Evolutionary conservation across 2,888 invertebrate species (phyloP).

Genomic region (Alviniconcha strummeri): DNA sequence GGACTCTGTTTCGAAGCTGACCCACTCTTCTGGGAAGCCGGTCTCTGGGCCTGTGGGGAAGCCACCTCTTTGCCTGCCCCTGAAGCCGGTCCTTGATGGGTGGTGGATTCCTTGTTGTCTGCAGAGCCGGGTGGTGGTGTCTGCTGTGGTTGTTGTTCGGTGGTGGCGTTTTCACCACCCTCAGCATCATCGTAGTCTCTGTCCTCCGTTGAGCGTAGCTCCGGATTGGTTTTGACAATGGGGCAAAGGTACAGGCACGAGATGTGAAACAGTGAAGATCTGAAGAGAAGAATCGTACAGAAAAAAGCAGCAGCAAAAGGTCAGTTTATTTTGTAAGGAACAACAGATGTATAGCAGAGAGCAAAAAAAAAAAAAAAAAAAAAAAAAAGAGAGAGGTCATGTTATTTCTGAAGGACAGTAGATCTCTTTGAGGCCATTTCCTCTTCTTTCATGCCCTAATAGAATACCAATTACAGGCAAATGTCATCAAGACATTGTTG

Average conservation of each 20-base stretch:
- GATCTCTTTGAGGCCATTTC: too few species aligned
- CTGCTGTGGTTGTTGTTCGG: neutral
- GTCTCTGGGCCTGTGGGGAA: neutral
- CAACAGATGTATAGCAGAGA: too few species aligned
- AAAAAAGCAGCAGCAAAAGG: too few species aligned
- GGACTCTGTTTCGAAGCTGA: neutral
- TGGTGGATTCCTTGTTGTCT: neutral
- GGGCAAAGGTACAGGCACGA: slow-evolving; percentile 31
- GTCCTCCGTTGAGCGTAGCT: slow-evolving; percentile 14
- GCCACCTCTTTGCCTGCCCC: neutral
- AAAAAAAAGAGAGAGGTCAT: too few species aligned
- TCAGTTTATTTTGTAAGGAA: too few species aligned
- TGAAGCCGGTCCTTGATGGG: too few species aligned
- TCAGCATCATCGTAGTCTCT: slow-evolving; percentile 15
- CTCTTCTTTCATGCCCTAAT: too few species aligned
- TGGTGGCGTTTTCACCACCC: neutral
- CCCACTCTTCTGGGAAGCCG: neutral
- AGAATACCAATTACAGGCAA: too few species aligned
- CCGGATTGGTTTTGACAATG: neutral
- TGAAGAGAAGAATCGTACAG: neutral
- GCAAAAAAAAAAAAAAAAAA: too few species aligned
- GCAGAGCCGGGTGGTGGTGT: too few species aligned
- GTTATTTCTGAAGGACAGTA: too few species aligned
- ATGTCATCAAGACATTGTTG: too few species aligned
- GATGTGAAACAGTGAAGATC: slow-evolving; percentile 26